A percentile compares a stretch with the other conserved stretches of the same genome.
Evolutionary conservation across 2,113 vertebrate species (phyloP).

Genomic region (Apteryx mantelli): DNA sequence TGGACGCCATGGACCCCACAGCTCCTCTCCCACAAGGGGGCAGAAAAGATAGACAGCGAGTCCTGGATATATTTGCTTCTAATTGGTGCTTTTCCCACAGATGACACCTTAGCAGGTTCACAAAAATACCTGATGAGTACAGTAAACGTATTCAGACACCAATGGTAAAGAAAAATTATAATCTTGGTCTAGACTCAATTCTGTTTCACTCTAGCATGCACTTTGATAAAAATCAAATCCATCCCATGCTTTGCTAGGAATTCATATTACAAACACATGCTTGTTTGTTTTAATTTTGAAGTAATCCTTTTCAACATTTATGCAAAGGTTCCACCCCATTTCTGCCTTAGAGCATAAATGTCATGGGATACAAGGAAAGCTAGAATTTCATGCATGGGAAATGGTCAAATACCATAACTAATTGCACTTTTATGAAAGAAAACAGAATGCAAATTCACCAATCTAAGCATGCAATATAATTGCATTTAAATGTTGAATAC

Average conservation of each 20-base stretch:
- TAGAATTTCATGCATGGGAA: conserved; percentile 44
- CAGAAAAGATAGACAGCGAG: not conserved
- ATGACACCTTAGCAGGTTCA: not conserved
- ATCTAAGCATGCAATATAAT: not conserved
- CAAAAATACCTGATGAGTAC: not conserved
- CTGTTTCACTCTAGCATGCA: not conserved
- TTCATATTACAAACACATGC: not conserved
- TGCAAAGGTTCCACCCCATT: not conserved
- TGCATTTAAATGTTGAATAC: not conserved
- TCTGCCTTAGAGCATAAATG: conserved; percentile 13
- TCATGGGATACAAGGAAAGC: not conserved
- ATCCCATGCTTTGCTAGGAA: not conserved
- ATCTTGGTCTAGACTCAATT: not conserved
- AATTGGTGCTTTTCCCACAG: not conserved
- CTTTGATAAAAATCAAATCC: not conserved
- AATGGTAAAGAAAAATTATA: not conserved
- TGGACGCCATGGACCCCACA: not conserved
- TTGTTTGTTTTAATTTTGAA: not conserved
- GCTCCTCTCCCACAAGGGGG: not conserved
- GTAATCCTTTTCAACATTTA: not conserved
- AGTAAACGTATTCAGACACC: not conserved
- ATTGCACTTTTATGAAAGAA: conserved; percentile 32
- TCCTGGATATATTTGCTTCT: not conserved
- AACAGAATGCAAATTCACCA: conserved; percentile 1
- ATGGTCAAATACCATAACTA: conserved; percentile 29